phyloP scores from a whole-genome alignment of 2,113 vertebrate species.

The Toxostoma redivivum region DNA sequence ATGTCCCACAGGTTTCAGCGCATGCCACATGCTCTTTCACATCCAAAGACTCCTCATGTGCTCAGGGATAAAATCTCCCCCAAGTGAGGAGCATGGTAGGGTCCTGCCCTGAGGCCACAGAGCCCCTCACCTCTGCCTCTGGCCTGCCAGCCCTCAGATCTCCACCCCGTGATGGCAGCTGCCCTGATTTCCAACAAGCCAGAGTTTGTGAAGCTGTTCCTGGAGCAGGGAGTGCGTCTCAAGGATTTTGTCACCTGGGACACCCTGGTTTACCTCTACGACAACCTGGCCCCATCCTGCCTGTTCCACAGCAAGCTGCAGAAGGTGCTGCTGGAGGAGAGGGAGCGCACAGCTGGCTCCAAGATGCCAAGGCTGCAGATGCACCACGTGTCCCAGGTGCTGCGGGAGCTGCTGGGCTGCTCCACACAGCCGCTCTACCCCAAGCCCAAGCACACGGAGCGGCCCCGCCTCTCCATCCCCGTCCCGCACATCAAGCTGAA shows the following conservation, averaged over 20 bases:
- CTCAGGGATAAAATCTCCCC: neutral
- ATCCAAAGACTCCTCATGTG: neutral
- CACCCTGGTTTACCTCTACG: slow-evolving; percentile 82
- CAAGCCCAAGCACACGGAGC: slow-evolving; percentile 29
- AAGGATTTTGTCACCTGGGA: slow-evolving; percentile 81
- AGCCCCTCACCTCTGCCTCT: neutral
- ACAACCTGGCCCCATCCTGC: slow-evolving; percentile 77
- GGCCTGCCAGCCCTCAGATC: slow-evolving; percentile 80
- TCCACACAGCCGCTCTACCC: slow-evolving; percentile 84
- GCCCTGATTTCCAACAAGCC: slow-evolving; percentile 90
- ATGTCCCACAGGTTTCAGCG: neutral
- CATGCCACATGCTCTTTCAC: neutral
- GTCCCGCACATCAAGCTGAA: slow-evolving; percentile 66
- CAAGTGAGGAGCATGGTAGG: neutral
- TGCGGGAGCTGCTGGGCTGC: slow-evolving; percentile 84
- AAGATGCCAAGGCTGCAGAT: slow-evolving; percentile 64
- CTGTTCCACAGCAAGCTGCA: slow-evolving; percentile 83
- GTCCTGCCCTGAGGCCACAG: neutral
- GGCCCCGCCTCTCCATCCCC: slow-evolving; percentile 39
- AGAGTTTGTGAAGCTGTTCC: slow-evolving; percentile 88
- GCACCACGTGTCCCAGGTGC: slow-evolving; percentile 82
- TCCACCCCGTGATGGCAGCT: slow-evolving; percentile 85
- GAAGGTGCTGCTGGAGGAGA: slow-evolving; percentile 74
- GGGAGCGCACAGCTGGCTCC: neutral
- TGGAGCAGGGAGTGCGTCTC: slow-evolving; percentile 88